phyloP scores from a whole-genome alignment of 2,888 invertebrate species.

The Eretmocerus hayati region DNA sequence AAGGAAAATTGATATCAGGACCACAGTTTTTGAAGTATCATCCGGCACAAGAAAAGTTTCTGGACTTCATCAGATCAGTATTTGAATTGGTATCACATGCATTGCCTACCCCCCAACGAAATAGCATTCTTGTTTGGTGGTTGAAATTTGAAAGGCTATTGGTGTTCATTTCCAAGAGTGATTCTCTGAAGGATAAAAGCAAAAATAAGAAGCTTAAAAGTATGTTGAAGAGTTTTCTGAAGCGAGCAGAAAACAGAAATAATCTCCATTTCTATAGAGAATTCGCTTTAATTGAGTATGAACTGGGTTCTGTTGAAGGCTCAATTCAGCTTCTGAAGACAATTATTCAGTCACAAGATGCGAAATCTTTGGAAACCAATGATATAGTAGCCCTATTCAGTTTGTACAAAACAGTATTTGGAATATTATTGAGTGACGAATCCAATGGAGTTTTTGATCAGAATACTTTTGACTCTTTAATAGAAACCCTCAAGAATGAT shows the following conservation, averaged over 20 bases:
- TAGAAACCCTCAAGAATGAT: not conserved
- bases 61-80: conserved; percentile 50
- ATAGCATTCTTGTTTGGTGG: conserved; percentile 58
- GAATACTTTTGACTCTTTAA: conserved; percentile 23
- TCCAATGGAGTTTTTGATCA: conserved; percentile 26
- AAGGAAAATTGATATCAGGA: conserved; percentile 50
- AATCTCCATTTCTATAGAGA: conserved; percentile 57
- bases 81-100: conserved; percentile 52
- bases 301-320: conserved; percentile 47
- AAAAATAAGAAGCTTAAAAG: conserved; percentile 50
- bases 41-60: conserved; percentile 57
- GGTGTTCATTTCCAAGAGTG: conserved; percentile 48
- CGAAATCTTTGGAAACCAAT: conserved; percentile 29
- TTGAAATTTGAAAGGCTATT: conserved; percentile 56
- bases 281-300: conserved; percentile 57
- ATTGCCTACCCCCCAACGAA: conserved; percentile 47
- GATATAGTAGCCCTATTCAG: conserved; percentile 44
- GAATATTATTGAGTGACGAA: conserved; percentile 32
- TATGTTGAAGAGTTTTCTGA: conserved; percentile 53
- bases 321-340: conserved; percentile 52
- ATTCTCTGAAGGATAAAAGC: conserved; percentile 42
- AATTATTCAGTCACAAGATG: conserved; percentile 42
- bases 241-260: conserved; percentile 51
- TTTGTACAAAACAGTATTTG: conserved; percentile 45
- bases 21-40: conserved; percentile 55